Conservation (phyloP, 2,113 vertebrate genomes). For the Zosterops borbonicus region DNA sequence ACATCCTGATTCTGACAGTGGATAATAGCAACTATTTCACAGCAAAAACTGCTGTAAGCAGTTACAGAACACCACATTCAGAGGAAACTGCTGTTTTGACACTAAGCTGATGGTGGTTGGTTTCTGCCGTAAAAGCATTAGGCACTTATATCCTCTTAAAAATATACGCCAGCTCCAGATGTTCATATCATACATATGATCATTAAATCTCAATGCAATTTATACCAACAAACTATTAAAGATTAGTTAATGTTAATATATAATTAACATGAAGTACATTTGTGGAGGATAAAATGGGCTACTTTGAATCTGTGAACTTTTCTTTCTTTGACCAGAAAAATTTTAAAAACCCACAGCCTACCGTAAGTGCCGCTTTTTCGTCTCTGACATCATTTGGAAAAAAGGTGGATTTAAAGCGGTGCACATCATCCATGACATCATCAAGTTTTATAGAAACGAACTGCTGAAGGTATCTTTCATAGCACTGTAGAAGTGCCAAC, state of each 20-base stretch:
- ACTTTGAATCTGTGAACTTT: not conserved
- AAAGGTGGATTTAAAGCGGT: constrained; percentile 79
- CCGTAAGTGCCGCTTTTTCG: constrained; percentile 73
- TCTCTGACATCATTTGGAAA: constrained; percentile 84
- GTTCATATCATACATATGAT: not conserved
- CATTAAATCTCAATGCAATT: not conserved
- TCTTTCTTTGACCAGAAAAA: not conserved
- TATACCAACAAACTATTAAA: not conserved
- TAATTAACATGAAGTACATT: not conserved
- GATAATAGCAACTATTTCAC: not conserved
- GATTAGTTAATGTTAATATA: not conserved
- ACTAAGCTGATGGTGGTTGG: not conserved
- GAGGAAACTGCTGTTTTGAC: not conserved
- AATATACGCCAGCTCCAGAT: not conserved
- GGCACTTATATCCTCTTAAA: not conserved
- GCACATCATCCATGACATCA: constrained; percentile 71
- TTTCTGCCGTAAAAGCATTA: not conserved
- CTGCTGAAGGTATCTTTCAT: constrained; percentile 81
- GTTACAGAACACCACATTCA: not conserved
- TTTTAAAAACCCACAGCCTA: constrained; percentile 57
- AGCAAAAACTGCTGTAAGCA: not conserved
- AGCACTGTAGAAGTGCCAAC: constrained; percentile 87
- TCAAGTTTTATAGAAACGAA: constrained; percentile 70
- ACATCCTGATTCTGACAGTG: not conserved
- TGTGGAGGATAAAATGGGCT: not conserved